phyloP scores from a whole-genome alignment of 1,140 invertebrate genomes.

The Colletes latitarsis region DNA sequence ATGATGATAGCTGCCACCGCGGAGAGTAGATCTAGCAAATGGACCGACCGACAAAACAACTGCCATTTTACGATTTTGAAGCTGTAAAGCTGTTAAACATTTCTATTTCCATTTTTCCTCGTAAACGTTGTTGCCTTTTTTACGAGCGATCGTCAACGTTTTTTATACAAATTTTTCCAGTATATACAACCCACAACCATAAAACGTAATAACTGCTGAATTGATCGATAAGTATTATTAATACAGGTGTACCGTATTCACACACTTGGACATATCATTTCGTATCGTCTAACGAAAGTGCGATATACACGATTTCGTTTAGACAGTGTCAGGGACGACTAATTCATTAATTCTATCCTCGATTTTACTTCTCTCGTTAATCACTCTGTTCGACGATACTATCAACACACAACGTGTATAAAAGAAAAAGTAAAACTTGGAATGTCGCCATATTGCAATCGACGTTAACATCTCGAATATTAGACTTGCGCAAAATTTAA shows the following conservation, averaged over 20 bases:
- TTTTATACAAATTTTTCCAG: conserved; percentile 62
- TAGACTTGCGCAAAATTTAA: conserved; percentile 21
- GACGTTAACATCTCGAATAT: conserved; percentile 12
- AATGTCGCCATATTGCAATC: neutral
- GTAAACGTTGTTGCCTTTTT: conserved; percentile 68
- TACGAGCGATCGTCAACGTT: conserved; percentile 62
- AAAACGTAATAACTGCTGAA: conserved; percentile 19
- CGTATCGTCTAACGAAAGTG: conserved; percentile 39
- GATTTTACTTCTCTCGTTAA: conserved; percentile 24
- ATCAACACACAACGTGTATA: neutral
- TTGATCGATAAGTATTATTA: conserved; percentile 18
- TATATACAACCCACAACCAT: neutral
- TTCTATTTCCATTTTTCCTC: conserved; percentile 52
- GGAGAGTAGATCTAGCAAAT: conserved; percentile 40
- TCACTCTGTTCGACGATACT: conserved; percentile 38
- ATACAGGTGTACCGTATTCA: conserved; percentile 1
- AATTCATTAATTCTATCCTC: conserved; percentile 34
- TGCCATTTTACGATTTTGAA: conserved; percentile 69
- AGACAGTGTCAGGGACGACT: conserved; percentile 18
- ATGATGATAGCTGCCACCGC: conserved; percentile 40
- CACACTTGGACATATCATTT: conserved; percentile 51
- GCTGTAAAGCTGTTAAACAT: conserved; percentile 25
- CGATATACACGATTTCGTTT: conserved; percentile 5
- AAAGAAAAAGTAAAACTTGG: neutral
- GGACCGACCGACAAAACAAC: conserved; percentile 56